These are phyloP conservation scores for Ceuthmochares aereus DNA, from an alignment of 2,113 vertebrate genomes.

Conservation along the genomic window DNA sequence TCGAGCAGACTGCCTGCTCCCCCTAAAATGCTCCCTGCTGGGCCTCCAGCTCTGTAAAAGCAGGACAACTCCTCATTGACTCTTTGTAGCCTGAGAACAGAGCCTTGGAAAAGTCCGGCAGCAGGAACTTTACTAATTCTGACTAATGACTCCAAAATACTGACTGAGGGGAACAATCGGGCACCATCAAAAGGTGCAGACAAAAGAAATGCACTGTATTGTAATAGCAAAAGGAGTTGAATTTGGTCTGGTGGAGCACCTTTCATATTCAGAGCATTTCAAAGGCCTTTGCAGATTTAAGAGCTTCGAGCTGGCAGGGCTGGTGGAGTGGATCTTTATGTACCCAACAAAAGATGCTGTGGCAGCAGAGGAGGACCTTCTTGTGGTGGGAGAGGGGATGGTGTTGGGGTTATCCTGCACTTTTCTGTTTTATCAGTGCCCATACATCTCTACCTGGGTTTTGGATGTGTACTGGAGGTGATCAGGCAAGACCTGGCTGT, in stretches of 20 bases:
- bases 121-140: conserved; percentile 34
- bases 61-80: not conserved
- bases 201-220: conserved; percentile 24
- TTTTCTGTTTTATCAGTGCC: not conserved
- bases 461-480: not conserved
- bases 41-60: not conserved
- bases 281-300: conserved; percentile 62
- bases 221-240: conserved; percentile 14
- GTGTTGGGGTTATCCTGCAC: not conserved
- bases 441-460: not conserved
- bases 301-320: conserved; percentile 21
- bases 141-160: conserved; percentile 32
- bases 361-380: conserved; percentile 6
- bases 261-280: conserved; percentile 44
- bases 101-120: conserved; percentile 7
- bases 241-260: conserved; percentile 37
- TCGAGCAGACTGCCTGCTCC: not conserved
- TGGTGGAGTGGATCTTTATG: not conserved
- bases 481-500: not conserved
- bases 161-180: conserved; percentile 37
- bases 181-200: not conserved
- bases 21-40: not conserved
- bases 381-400: not conserved
- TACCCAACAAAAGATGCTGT: conserved; percentile 40
- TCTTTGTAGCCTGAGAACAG: conserved; percentile 47